Evolutionary conservation across 2,888 invertebrate genomes (phyloP).

Genomic region (Scrobipalpa costella): DNA sequence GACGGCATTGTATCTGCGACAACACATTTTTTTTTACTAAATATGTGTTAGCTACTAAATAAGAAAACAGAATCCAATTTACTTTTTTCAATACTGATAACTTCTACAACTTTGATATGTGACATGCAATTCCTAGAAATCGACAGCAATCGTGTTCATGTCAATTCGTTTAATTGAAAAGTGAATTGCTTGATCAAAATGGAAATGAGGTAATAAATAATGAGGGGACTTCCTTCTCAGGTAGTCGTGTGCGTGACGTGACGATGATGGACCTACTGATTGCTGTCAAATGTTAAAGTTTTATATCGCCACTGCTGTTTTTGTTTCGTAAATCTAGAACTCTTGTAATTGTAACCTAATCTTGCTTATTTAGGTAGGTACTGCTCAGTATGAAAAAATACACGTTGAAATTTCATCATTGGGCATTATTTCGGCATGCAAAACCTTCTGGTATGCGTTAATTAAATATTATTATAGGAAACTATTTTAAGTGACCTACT

Average conservation of each 20-base stretch:
- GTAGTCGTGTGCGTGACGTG: background rate
- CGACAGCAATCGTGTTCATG: background rate
- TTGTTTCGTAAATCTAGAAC: too few species aligned
- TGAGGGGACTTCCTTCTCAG: conserved; percentile 49
- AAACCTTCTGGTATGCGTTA: too few species aligned
- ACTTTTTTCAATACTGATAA: too few species aligned
- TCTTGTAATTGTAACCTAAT: too few species aligned
- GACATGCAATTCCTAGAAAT: conserved; percentile 17
- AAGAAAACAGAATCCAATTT: background rate
- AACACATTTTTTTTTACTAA: conserved; percentile 30
- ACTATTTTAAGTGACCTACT: too few species aligned
- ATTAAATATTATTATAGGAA: too few species aligned
- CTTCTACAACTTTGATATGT: background rate
- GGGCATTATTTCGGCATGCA: too few species aligned
- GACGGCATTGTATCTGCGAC: conserved; percentile 86
- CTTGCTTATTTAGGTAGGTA: too few species aligned
- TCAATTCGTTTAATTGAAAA: conserved; percentile 20
- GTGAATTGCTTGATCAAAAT: conserved; percentile 26
- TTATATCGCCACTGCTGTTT: background rate
- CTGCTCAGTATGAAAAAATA: too few species aligned
- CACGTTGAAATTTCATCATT: too few species aligned
- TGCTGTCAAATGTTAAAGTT: conserved; percentile 2
- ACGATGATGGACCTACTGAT: background rate
- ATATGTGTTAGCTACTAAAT: background rate
- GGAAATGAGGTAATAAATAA: conserved; percentile 38